Conservation (phyloP, 2,888 invertebrate species). For the Chelonus formosanus region DNA sequence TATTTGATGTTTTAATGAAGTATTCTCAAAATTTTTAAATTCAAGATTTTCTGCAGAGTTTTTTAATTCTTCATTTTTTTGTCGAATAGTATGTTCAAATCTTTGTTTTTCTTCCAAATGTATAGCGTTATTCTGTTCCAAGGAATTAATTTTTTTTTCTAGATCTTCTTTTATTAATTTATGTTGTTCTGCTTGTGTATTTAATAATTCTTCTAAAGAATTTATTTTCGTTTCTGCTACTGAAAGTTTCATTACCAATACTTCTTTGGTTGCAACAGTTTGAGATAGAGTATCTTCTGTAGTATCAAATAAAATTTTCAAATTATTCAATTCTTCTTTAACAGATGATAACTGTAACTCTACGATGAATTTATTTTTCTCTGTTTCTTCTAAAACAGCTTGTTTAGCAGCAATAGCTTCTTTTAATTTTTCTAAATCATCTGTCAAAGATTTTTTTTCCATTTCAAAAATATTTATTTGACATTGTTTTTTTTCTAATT, state of each 20-base stretch:
- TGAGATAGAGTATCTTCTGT: slow-evolving; percentile 19
- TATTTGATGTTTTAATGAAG: background rate
- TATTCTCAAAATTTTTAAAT: background rate
- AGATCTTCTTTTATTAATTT: background rate
- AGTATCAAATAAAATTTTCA: slow-evolving; percentile 17
- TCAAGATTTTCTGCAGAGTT: background rate
- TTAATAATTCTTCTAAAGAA: slow-evolving; percentile 4
- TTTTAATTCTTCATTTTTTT: slow-evolving; percentile 46
- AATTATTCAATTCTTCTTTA: slow-evolving; percentile 12
- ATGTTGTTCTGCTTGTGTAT: background rate
- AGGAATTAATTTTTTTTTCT: background rate
- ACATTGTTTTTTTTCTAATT: slow-evolving; percentile 16
- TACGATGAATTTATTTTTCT: slow-evolving; percentile 7
- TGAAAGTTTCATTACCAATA: slow-evolving; percentile 16
- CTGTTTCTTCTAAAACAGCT: slow-evolving; percentile 15
- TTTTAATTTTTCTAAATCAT: slow-evolving; percentile 23
- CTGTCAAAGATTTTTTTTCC: slow-evolving; percentile 18
- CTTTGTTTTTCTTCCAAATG: slow-evolving; percentile 43
- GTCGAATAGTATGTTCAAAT: slow-evolving; percentile 45
- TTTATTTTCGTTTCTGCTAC: slow-evolving; percentile 10
- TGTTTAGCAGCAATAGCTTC: slow-evolving; percentile 6
- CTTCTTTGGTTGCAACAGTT: slow-evolving; percentile 15
- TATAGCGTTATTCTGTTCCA: slow-evolving; percentile 9
- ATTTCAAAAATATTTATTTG: slow-evolving; percentile 18
- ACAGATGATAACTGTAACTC: slow-evolving; percentile 19